Base-by-base conservation (phyloP, 2,888 invertebrate genomes). In the Drosophila fulvimacula region DNA sequence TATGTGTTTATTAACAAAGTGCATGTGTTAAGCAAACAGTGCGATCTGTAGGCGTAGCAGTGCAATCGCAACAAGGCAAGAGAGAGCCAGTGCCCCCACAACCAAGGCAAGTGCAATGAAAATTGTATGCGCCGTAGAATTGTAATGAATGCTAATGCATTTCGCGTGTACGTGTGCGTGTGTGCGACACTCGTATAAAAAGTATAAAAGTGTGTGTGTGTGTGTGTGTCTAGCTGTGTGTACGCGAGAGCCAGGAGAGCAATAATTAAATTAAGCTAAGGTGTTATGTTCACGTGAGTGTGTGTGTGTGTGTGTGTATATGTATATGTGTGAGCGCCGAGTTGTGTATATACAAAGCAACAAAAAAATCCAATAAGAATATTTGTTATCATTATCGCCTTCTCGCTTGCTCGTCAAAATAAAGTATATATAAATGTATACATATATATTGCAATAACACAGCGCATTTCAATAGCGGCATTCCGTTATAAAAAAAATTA, bases 221-320 rank as follows among this genome's bases (percentile, higher is more conserved):
- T 69, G 58, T 51, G 60, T 66, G 63, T 80, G 81, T 72, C 69
- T 74, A 63, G 56, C 52, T 67, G 69, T 73, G 69, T 73, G 83
- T 80, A 77, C 70, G 86, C 70, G 71, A 74, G 80, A 70, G 81
- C 56, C 62, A 72, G 64, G 73, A 88, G 82, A 88, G 88, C 71
- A 81, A 88, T 88, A 88, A 88, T 83, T 82, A 75, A 82, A 88
- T 83, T 83, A 82, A 85, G 82, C 73, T 75, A 88, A 88, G 85
- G 76, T 82, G 87, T 74, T 80, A 82, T 73, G 77, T 84, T 74
- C 71, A 69, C 75, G 71, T 81, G 42, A 48, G 11, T 48, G 34
- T 41, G 21, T 21, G 34, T 41, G 21, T 21, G 53, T 49, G 46
- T 72, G 41, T 60, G 42, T 63, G 55, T 48, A n/a, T n/a, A n/a